phyloP scores from a whole-genome alignment of 1,140 invertebrate genomes.

The Elymnias hypermnestra region DNA sequence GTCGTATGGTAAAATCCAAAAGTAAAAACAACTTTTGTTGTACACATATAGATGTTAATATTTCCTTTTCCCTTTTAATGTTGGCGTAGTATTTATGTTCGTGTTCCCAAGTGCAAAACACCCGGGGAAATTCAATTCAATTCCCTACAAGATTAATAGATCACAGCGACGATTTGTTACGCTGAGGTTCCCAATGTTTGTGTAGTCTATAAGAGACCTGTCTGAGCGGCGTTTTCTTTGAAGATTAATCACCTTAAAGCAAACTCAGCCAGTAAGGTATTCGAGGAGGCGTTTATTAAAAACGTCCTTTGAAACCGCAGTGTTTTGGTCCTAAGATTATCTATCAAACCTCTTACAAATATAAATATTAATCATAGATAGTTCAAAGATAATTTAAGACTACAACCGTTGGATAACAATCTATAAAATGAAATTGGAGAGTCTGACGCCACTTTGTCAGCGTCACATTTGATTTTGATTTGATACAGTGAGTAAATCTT shows the following conservation, averaged over 20 bases:
- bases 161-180: slow-evolving; percentile 19
- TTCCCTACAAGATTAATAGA: slow-evolving; percentile 14
- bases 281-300: neutral
- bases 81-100: no score
- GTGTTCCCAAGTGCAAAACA: neutral
- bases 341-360: neutral
- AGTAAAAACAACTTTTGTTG: no score
- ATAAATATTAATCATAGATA: neutral
- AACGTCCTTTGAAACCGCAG: neutral
- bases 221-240: slow-evolving; percentile 11
- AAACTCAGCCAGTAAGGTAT: slow-evolving; percentile 13
- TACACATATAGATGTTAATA: no score
- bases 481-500: no score
- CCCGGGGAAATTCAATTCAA: no score
- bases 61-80: no score
- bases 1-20: no score
- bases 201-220: slow-evolving; percentile 14
- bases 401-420: no score
- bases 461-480: no score
- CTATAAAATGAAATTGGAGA: no score
- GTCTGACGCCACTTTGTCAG: no score
- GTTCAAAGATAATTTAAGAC: neutral
- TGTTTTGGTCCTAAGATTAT: neutral
- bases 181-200: slow-evolving; percentile 8
- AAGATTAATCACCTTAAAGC: slow-evolving; percentile 18